phyloP scores from a whole-genome alignment of 2,113 vertebrate species.

The Strix uralensis region DNA sequence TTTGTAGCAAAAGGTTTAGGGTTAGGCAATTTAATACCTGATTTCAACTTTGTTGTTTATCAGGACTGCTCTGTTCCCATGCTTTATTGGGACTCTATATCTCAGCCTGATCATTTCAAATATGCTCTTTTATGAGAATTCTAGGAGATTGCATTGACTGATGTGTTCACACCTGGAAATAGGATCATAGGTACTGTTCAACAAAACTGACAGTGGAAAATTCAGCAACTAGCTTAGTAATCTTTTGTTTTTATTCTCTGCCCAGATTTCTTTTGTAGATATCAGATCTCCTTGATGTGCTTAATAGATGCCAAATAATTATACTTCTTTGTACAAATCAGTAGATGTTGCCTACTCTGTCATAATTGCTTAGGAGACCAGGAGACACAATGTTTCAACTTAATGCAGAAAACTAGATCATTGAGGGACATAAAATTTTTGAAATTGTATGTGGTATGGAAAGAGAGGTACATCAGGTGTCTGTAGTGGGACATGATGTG shows the following conservation, averaged over 20 bases:
- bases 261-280: neutral
- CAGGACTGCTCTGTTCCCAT: neutral
- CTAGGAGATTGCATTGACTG: neutral
- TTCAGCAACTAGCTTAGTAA: neutral
- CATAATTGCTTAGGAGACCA: neutral
- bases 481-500: neutral
- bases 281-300: neutral
- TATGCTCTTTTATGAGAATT: neutral
- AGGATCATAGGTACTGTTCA: neutral
- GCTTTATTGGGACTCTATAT: neutral
- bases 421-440: neutral
- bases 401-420: neutral
- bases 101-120: neutral
- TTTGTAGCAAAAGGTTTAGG: neutral
- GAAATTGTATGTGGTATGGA: neutral
- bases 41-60: neutral
- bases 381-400: neutral
- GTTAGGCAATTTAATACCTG: neutral
- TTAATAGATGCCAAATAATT: neutral
- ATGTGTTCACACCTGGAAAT: neutral
- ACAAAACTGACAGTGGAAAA: neutral
- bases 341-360: neutral
- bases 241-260: neutral
- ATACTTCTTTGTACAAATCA: neutral
- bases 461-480: neutral